Conservation (phyloP, 2,888 invertebrate species). For the Drosophila kambysellisi region DNA sequence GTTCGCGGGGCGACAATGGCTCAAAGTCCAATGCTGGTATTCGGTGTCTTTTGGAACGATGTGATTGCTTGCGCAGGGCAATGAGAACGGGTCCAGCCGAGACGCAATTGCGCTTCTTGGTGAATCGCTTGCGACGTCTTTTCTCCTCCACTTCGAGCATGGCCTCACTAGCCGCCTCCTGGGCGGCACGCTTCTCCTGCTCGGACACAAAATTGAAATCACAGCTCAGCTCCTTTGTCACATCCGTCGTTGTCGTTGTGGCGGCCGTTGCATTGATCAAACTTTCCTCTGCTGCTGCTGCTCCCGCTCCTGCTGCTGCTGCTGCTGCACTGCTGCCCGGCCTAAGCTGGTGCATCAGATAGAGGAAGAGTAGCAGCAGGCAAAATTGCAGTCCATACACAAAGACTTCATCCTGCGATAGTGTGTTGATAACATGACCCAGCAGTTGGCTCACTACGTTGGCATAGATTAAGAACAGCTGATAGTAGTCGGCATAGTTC, state of each 20-base stretch:
- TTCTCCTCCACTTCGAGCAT: constrained; percentile 82
- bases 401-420: constrained; percentile 72
- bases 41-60: constrained; percentile 47
- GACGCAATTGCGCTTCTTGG: constrained; percentile 82
- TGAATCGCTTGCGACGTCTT: constrained; percentile 78
- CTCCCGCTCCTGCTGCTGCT: too few species aligned
- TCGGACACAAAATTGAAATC: constrained; percentile 79
- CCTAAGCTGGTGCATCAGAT: constrained; percentile 67
- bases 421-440: constrained; percentile 36
- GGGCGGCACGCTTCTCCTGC: constrained; percentile 70
- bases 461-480: constrained; percentile 43
- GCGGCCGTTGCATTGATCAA: constrained; percentile 6
- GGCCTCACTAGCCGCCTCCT: constrained; percentile 71
- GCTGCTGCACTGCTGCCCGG: constrained; percentile 21
- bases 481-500: constrained; percentile 37
- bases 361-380: constrained; percentile 75
- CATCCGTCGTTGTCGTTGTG: constrained; percentile 20
- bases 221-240: constrained; percentile 67
- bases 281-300: neutral
- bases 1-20: constrained; percentile 66
- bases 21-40: constrained; percentile 52
- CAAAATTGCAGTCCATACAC: constrained; percentile 71
- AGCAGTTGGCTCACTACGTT: constrained; percentile 26
- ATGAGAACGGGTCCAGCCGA: constrained; percentile 84
- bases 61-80: constrained; percentile 66